phyloP scores from a whole-genome alignment of 2,113 vertebrate genomes.

The Alouatta palliata region DNA sequence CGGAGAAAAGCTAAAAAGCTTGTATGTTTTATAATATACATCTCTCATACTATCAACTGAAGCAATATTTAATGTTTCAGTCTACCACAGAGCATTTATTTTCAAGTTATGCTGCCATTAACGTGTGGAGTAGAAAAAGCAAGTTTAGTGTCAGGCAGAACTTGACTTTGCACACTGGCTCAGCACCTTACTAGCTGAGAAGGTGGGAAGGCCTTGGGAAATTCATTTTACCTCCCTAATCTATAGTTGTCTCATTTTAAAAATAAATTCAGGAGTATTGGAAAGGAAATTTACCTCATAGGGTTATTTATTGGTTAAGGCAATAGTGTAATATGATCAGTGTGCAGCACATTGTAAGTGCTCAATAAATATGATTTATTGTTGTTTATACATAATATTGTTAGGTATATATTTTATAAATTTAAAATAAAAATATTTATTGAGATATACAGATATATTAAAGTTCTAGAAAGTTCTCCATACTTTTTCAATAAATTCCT shows the following conservation, averaged over 20 bases:
- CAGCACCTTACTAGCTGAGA: conserved; percentile 62
- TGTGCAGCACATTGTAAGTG: neutral
- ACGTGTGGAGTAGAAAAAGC: neutral
- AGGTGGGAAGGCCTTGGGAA: conserved; percentile 63
- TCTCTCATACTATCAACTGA: neutral
- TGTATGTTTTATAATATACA: neutral
- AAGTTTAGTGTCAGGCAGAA: conserved; percentile 61
- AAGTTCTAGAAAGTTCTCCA: neutral
- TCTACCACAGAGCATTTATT: neutral
- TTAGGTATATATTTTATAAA: neutral
- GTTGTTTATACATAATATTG: neutral
- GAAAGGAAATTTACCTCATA: neutral
- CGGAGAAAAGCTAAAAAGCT: neutral
- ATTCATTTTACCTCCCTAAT: conserved; percentile 1
- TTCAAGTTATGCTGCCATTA: neutral
- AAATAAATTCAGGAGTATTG: neutral
- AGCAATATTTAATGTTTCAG: conserved; percentile 1
- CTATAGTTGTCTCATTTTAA: neutral
- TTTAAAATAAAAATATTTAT: neutral
- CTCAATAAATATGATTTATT: neutral
- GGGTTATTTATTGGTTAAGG: neutral
- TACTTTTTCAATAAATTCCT: neutral
- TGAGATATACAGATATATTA: neutral
- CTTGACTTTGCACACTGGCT: conserved; percentile 73
- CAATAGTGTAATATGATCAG: neutral